Base-by-base conservation (phyloP, 2,797 vertebrate genomes). In the Falco peregrinus region DNA sequence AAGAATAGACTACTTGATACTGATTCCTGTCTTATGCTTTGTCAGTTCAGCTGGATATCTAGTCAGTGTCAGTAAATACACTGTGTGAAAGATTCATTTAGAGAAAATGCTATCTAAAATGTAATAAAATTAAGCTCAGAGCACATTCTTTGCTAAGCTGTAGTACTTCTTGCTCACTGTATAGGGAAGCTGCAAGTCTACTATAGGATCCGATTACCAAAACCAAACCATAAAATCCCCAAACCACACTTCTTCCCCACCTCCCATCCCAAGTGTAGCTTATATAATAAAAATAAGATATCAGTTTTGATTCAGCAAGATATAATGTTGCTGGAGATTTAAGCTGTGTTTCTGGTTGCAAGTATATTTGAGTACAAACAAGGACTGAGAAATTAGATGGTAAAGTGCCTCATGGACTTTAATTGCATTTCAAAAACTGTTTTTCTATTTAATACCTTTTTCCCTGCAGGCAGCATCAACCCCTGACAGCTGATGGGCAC, bases 401-500 rank as follows among this genome's bases (percentile, higher is more conserved):
- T n/a, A 13, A 51, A 84, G 6, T n/a, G 60, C 47, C 20, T 88
- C 0, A 0, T 16, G 47, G 60, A 33, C 24, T 76, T 79, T 41
- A 71, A 67, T 85, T 91, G 29, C 4, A 47, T 84, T 93, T 85
- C 68, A 63, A 63, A 82, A 26, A 48, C 16, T 39, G 7, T 41
- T 87, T 92, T 74, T 59, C 45, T 71, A 4, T 19, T 64, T 25
- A 94, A 79, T 56, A 71, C 24, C 10, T 87, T 90, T 84, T 91
- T 13, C 14, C 83, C 43, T 74, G 10, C 45, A 89, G 83, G 57
- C 28, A 89, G 70, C 65, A 31, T 67, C 56, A 82, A 24, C 24
- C 90, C 19, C 64, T 89, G 93, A 84, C 67, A 93, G 77, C n/a
- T 96, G 90, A 95, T 54, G 35, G 87, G 74, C 65, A 89, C 50